Evolutionary conservation across 2,797 vertebrate species (phyloP), one percentile per base, ranked within the genome.

Genomic region (Anas acuta): DNA sequence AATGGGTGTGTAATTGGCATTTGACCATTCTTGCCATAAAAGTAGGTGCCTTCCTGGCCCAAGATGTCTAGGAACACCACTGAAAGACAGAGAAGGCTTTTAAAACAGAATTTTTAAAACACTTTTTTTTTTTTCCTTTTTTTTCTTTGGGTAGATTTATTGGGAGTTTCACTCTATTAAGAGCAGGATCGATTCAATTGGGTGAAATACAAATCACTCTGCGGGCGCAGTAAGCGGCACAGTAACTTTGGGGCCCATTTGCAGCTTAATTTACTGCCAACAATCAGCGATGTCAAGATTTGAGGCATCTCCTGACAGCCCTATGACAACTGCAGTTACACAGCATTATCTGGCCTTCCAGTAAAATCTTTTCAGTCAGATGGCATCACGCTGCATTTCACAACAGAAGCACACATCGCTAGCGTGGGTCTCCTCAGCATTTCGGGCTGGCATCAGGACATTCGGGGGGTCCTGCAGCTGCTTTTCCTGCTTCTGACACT

Each of bases 321-420:
- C 87, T 92, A n/a, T 60, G 89, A 93, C 87, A 94, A 94, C 85
- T 83, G 91, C 95, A 95, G 94, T 96, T 96, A 96, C 91, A 96
- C 91, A 96, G 93, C 87, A 94, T 76, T 94, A 92, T 88, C 91
- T 71, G 18, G 43, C 92, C 76, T 95, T 96, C 94, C 91, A 94
- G 92, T 69, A 95, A 92, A 95, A 96, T 94, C 92, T 79, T 76
- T 66, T 77, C 77, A 67, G 62, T 81, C 87, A 94, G 82, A 91
- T 65, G 90, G 77, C 75, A 94, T 72, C 82, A 80, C n/a, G 25
- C 53, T 65, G 75, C 94, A 91, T 85, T 92, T 95, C 87, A 90
- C 81, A 93, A 77, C 67, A 96, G 72, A 85, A 82, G 71, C 23
- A 58, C 2, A 66, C 69, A 69, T 20, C 5, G 8, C 19, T 66